Conservation (phyloP, 2,888 invertebrate genomes). For the Platycnemis pennipes region DNA sequence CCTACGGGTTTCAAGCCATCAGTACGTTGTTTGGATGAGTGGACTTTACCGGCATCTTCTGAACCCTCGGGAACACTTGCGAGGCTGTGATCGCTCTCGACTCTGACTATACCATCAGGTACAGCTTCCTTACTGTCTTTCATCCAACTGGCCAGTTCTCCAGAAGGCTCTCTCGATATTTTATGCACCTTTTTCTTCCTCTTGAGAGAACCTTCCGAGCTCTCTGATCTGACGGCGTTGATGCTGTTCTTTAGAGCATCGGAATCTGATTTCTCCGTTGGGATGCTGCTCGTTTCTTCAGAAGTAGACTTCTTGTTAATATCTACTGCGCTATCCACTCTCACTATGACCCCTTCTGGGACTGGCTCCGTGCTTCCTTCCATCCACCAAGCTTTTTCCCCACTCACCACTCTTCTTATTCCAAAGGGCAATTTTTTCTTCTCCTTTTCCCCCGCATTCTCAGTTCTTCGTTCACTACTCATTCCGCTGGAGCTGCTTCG, state of each 20-base stretch:
- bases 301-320: background rate
- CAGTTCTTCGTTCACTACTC: background rate
- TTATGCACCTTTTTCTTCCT: background rate
- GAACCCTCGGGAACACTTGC: background rate
- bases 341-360: constrained; percentile 75
- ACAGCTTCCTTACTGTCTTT: constrained; percentile 75
- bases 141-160: constrained; percentile 82
- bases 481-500: background rate
- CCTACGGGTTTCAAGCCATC: background rate
- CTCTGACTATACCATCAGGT: constrained; percentile 77
- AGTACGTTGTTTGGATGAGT: background rate
- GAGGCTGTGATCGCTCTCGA: constrained; percentile 70
- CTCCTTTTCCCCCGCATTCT: background rate
- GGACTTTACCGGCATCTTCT: background rate
- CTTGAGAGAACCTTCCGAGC: background rate
- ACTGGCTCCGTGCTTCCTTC: constrained; percentile 75
- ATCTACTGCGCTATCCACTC: constrained; percentile 3
- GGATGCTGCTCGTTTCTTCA: background rate
- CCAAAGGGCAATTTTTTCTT: background rate
- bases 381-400: constrained; percentile 82
- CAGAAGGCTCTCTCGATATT: constrained; percentile 76
- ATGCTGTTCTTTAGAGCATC: constrained; percentile 69
- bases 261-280: constrained; percentile 20
- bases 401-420: constrained; percentile 75
- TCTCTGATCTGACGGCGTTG: background rate